Conservation (phyloP, 2,888 invertebrate genomes). For the Elysia crispata region DNA sequence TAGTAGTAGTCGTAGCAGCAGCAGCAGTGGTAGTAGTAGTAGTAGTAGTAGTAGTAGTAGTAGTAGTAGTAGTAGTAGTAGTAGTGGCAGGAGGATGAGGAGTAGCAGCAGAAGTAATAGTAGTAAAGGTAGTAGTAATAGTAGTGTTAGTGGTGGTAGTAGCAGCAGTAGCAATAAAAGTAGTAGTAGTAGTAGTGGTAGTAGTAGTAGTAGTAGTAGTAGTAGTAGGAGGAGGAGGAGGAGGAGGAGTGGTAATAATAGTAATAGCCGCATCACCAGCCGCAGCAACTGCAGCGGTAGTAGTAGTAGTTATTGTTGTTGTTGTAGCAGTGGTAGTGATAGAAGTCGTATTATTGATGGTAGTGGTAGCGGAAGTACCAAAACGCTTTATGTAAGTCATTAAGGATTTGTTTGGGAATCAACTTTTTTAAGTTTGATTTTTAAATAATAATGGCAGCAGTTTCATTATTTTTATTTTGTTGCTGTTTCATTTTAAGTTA, state of each 20-base stretch:
- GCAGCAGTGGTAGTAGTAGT: neutral
- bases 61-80: neutral
- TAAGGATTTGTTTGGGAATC: too few species aligned
- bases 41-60: neutral
- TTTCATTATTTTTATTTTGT: too few species aligned
- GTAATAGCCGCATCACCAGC: neutral
- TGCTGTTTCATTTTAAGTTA: too few species aligned
- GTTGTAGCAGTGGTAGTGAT: too few species aligned
- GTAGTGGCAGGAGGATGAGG: neutral
- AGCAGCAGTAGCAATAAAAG: neutral
- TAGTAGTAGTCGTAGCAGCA: neutral
- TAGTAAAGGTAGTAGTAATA: neutral
- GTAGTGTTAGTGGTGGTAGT: neutral
- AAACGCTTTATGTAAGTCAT: too few species aligned
- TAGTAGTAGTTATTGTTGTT: too few species aligned
- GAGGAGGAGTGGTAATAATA: neutral
- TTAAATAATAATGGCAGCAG: too few species aligned
- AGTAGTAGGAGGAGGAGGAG: too few species aligned
- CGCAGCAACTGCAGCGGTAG: too few species aligned
- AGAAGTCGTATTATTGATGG: too few species aligned
- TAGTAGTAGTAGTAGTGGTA: constrained; percentile 23
- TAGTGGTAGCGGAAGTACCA: too few species aligned
- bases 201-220: constrained; percentile 17
- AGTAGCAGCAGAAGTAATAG: neutral
- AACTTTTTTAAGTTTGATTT: too few species aligned